A percentile compares a stretch with the other conserved stretches of the same genome.
Evolutionary conservation across 2,888 invertebrate species (phyloP).

Genomic region (Pammene aurita): DNA sequence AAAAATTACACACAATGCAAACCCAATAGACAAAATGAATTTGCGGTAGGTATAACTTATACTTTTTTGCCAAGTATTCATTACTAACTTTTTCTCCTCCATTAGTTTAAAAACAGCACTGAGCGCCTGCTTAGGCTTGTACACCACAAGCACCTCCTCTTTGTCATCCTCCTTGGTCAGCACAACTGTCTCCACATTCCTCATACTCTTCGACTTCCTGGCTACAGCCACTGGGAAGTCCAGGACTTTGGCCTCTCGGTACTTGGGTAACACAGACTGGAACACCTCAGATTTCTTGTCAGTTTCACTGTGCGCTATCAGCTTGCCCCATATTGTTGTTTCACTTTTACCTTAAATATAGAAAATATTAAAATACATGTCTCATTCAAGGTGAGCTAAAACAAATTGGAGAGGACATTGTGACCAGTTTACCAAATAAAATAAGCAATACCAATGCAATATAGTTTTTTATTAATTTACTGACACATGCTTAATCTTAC

Average conservation of each 20-base stretch:
- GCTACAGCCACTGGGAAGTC: constrained; percentile 46
- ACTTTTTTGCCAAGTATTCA: neutral
- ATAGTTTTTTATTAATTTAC: neutral
- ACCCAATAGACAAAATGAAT: too few species aligned
- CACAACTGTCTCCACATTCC: constrained; percentile 56
- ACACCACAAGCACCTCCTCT: constrained; percentile 64
- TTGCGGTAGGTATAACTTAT: neutral
- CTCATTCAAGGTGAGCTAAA: too few species aligned
- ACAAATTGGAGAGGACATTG: too few species aligned
- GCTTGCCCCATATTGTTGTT: constrained; percentile 68
- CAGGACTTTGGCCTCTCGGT: constrained; percentile 64
- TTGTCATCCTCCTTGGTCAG: constrained; percentile 62
- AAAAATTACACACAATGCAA: too few species aligned
- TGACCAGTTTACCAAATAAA: too few species aligned
- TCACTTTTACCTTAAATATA: constrained; percentile 54
- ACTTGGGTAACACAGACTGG: constrained; percentile 67
- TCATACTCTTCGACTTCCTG: constrained; percentile 45
- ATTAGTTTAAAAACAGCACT: constrained; percentile 64
- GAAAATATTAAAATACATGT: neutral
- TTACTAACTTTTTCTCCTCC: constrained; percentile 47
- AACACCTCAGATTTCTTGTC: constrained; percentile 66
- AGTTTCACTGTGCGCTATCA: constrained; percentile 58
- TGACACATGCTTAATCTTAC: constrained; percentile 47
- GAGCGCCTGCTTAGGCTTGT: constrained; percentile 60
- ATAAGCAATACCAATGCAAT: too few species aligned